These are phyloP conservation scores for Dendrocincla fuliginosa DNA, from an alignment of 2,797 vertebrate genomes.

Conservation along the genomic window DNA sequence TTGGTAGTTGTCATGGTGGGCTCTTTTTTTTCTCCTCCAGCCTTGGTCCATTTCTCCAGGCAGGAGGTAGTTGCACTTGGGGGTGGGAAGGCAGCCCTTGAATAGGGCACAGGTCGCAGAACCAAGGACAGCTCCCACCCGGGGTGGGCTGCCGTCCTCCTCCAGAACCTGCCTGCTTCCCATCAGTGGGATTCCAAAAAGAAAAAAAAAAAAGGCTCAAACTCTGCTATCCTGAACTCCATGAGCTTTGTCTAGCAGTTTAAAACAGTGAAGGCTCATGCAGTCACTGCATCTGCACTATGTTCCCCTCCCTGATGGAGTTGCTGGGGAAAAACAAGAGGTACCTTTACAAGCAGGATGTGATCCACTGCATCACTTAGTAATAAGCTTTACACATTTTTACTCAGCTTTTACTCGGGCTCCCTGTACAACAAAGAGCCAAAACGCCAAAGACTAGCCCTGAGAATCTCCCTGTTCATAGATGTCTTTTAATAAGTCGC, in stretches of 20 bases:
- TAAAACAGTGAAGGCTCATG: not conserved
- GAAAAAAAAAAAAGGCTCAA: not conserved
- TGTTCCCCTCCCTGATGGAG: not conserved
- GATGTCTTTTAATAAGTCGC: not conserved
- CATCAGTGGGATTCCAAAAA: not conserved
- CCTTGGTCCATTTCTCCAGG: not conserved
- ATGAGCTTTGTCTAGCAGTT: not conserved
- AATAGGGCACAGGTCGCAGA: not conserved
- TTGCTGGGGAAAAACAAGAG: not conserved
- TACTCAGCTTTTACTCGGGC: not conserved
- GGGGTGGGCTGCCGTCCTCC: not conserved
- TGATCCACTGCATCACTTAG: not conserved
- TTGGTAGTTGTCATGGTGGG: rapidly evolving
- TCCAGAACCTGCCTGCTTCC: not conserved
- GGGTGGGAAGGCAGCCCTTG: not conserved
- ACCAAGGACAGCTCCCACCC: not conserved
- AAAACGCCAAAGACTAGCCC: not conserved
- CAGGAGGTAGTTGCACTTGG: rapidly evolving
- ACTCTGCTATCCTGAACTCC: not conserved
- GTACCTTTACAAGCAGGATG: not conserved
- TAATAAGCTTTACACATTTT: not conserved
- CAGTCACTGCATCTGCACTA: not conserved
- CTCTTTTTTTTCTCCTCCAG: not conserved
- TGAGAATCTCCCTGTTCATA: not conserved
- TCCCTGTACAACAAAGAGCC: not conserved